Percentiles rank a stretch among this genome's conserved stretches.
These are phyloP conservation scores for Tychaedon coryphoeus DNA, from an alignment of 2,113 vertebrate species.

Conservation along the genomic window DNA sequence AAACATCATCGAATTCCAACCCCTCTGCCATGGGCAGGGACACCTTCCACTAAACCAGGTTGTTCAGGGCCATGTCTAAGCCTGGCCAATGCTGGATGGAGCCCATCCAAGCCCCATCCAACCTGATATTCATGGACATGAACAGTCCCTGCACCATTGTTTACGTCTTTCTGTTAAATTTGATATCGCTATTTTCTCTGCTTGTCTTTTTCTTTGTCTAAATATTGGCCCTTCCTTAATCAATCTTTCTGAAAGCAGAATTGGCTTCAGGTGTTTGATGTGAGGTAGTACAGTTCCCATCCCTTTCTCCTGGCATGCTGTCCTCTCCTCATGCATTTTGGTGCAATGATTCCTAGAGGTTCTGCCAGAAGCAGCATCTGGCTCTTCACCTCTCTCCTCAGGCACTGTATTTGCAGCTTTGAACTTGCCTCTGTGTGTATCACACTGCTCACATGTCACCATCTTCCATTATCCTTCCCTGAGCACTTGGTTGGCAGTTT, in stretches of 20 bases:
- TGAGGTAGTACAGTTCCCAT: not conserved
- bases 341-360: not conserved
- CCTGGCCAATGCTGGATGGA: not conserved
- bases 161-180: not conserved
- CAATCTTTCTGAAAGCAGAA: not conserved
- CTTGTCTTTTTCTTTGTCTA: not conserved
- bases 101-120: not conserved
- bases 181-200: not conserved
- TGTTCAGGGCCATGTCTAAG: not conserved
- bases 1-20: not conserved
- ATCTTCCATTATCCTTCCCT: constrained; percentile 25
- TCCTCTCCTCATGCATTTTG: constrained; percentile 5
- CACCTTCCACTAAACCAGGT: not conserved
- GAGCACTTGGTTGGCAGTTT: constrained; percentile 1
- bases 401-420: not conserved
- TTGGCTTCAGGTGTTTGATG: not conserved
- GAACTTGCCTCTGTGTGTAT: not conserved
- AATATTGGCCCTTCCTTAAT: not conserved
- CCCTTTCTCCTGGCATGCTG: not conserved
- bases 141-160: not conserved
- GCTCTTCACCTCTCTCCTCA: not conserved
- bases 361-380: constrained; percentile 44
- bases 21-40: not conserved
- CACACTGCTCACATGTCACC: constrained; percentile 1
- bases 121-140: not conserved